Evolutionary conservation across 2,888 invertebrate genomes (phyloP).

Genomic region (Hetaerina titia): DNA sequence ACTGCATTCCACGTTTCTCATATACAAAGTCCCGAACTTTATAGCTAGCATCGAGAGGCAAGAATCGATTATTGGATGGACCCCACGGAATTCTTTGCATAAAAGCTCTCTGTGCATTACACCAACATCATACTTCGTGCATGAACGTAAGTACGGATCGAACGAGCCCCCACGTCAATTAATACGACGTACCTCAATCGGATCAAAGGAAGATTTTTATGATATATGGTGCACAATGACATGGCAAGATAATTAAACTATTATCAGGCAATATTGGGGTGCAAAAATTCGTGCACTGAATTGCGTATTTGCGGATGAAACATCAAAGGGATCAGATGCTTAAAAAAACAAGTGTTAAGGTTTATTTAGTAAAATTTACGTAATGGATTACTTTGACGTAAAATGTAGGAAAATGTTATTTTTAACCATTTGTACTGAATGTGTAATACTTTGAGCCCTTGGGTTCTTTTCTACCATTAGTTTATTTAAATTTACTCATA

Average conservation of each 20-base stretch:
- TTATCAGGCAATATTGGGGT: constrained; percentile 26
- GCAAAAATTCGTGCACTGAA: constrained; percentile 35
- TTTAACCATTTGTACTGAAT: neutral
- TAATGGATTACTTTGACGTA: neutral
- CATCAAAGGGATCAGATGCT: neutral
- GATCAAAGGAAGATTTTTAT: constrained; percentile 29
- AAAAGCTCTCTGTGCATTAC: constrained; percentile 58
- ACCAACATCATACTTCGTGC: constrained; percentile 36
- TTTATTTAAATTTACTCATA: no score
- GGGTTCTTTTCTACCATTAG: no score
- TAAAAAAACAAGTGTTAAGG: neutral
- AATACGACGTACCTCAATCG: constrained; percentile 36
- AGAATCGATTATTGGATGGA: constrained; percentile 54
- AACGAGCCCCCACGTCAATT: constrained; percentile 30
- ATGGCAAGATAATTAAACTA: constrained; percentile 27
- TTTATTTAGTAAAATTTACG: neutral
- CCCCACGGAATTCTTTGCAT: constrained; percentile 48
- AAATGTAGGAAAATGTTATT: neutral
- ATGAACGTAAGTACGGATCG: constrained; percentile 32
- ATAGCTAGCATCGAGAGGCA: constrained; percentile 54
- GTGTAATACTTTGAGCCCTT: no score
- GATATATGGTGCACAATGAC: constrained; percentile 13
- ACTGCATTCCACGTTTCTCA: constrained; percentile 65
- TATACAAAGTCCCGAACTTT: constrained; percentile 63
- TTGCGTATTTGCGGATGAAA: neutral